phyloP scores from a whole-genome alignment of 2,113 vertebrate genomes.

The Anoplopoma fimbria region DNA sequence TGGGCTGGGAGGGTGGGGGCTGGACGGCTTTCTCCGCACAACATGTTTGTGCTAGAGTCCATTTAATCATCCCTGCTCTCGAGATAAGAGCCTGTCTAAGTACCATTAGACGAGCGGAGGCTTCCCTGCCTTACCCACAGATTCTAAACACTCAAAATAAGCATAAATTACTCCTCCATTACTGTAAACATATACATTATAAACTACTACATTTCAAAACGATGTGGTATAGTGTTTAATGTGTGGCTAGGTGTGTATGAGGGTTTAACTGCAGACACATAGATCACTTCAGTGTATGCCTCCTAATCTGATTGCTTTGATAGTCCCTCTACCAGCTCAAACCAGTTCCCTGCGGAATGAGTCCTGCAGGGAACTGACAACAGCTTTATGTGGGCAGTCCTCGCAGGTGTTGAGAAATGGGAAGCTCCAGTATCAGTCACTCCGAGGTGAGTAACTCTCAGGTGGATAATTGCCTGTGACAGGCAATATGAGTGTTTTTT shows the following conservation, averaged over 20 bases:
- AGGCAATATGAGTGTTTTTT: not conserved
- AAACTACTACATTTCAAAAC: not conserved
- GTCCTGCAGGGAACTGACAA: no score
- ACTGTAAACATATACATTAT: not conserved
- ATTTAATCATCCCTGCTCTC: slow-evolving; percentile 59
- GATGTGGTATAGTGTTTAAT: not conserved
- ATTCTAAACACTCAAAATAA: slow-evolving; percentile 14
- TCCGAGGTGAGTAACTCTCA: slow-evolving; percentile 24
- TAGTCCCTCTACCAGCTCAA: slow-evolving; percentile 71
- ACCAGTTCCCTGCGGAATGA: slow-evolving; percentile 79
- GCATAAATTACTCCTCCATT: slow-evolving; percentile 13
- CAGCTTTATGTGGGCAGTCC: slow-evolving; percentile 60
- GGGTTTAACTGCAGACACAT: slow-evolving; percentile 43
- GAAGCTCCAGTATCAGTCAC: slow-evolving; percentile 31
- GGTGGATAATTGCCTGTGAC: slow-evolving; percentile 50
- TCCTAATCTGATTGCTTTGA: slow-evolving; percentile 76
- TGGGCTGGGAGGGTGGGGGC: slow-evolving; percentile 1
- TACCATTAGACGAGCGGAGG: slow-evolving; percentile 42
- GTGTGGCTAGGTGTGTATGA: slow-evolving; percentile 2
- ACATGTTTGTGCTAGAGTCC: slow-evolving; percentile 64
- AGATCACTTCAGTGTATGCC: slow-evolving; percentile 61
- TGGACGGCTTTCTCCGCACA: slow-evolving; percentile 18
- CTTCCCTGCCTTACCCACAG: slow-evolving; percentile 13
- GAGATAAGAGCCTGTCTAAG: slow-evolving; percentile 73
- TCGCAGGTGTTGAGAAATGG: slow-evolving; percentile 48